phyloP scores from a whole-genome alignment of 2,797 vertebrate genomes.

The Phalanger gymnotis region DNA sequence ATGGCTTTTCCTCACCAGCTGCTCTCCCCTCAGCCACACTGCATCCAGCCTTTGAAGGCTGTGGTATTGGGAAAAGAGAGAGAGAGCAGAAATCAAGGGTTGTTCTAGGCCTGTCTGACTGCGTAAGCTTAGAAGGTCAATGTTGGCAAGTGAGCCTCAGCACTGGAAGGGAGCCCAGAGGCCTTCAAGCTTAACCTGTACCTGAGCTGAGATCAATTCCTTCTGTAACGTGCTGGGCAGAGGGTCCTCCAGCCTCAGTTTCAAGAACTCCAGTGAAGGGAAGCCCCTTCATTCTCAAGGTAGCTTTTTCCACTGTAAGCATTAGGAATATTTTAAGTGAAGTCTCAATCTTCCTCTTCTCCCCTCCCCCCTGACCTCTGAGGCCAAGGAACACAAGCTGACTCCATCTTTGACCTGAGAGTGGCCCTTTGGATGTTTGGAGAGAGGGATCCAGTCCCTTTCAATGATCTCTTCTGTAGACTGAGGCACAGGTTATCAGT shows the following conservation, averaged over 20 bases:
- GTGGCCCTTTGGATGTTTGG: background rate
- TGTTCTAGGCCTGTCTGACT: background rate
- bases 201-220: background rate
- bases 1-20: background rate
- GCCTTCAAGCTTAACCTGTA: background rate
- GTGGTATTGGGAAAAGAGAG: no score
- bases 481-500: background rate
- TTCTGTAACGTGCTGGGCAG: background rate
- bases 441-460: background rate
- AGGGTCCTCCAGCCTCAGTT: background rate
- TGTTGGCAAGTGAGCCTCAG: background rate
- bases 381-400: background rate
- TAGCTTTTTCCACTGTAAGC: background rate
- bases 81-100: background rate
- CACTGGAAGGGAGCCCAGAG: background rate
- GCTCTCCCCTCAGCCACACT: background rate
- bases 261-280: background rate
- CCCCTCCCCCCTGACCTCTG: background rate
- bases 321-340: background rate
- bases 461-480: background rate
- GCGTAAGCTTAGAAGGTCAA: background rate
- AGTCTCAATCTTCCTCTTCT: background rate
- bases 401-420: background rate
- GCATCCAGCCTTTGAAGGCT: no score
- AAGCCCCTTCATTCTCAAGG: background rate